These are phyloP conservation scores for Tetanocera ferruginea DNA, from an alignment of 2,888 invertebrate species.

Conservation along the genomic window DNA sequence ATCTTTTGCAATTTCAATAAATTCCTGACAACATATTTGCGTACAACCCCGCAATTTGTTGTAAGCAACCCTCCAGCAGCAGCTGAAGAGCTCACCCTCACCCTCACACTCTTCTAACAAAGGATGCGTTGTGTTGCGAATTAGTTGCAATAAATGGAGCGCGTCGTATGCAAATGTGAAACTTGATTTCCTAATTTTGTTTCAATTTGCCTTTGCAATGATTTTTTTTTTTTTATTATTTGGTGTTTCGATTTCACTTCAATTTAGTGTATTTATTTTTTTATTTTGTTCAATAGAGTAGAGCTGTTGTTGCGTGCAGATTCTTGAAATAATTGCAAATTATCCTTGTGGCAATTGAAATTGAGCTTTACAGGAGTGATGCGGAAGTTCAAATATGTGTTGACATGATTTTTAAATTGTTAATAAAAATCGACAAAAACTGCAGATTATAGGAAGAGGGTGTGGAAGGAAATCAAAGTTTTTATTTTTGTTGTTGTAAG, in stretches of 20 bases:
- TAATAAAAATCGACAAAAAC: constrained; percentile 6
- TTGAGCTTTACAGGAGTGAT: constrained; percentile 13
- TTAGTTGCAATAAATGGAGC: constrained; percentile 59
- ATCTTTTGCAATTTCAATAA: constrained; percentile 42
- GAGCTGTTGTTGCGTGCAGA: not conserved
- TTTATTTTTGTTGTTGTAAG: no score
- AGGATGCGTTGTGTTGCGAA: constrained; percentile 22
- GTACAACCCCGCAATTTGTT: constrained; percentile 32
- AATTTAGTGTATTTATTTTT: not conserved
- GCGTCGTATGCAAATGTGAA: constrained; percentile 65
- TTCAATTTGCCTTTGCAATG: constrained; percentile 58
- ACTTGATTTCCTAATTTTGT: constrained; percentile 68
- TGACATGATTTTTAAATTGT: constrained; percentile 29
- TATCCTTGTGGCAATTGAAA: constrained; percentile 42
- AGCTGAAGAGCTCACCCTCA: not conserved
- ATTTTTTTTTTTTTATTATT: constrained; percentile 43
- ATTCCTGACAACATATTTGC: constrained; percentile 36
- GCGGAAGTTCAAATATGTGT: constrained; percentile 25
- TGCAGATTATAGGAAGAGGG: not conserved
- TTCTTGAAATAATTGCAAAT: constrained; percentile 40
- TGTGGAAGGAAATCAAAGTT: not conserved
- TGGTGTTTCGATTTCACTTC: constrained; percentile 18
- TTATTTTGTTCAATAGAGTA: constrained; percentile 21
- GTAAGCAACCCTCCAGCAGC: not conserved
- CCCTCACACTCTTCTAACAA: not conserved